Base-by-base conservation (phyloP, 2,888 invertebrate species). In the Criorhina ranunculi region DNA sequence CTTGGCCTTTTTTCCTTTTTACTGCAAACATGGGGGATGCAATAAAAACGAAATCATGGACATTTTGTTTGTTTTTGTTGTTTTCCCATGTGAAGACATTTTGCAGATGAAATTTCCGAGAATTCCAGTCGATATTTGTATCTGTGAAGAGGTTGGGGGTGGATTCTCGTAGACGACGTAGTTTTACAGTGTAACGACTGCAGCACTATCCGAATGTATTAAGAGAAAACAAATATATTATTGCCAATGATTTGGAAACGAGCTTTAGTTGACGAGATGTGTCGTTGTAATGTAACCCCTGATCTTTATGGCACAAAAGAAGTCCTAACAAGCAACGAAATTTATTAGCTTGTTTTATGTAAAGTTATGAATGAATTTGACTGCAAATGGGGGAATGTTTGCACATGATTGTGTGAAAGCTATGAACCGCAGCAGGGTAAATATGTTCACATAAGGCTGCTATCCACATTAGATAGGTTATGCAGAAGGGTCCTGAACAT, bases 51-150 rank as follows among this genome's bases (percentile, higher is more conserved):
- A 37, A 62, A 62, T 55, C 37, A n/a, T 12, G 5, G 40, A 9
- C 17, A 5, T 55, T 44, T 11, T 46, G 35, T 37, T 35, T 37
- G 11, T 44, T 62, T 57, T 64, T 64, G 29, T 35, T 37, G 11
- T 44, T 62, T 57, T 64, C 57, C 51, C 24, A 49, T 83, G 79
- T 79, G 24, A 60, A 64, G 69, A 83, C 49, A 83, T 79, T 79
- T 79, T 83, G 83, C 83, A 55, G 83, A 83, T 83, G 69, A 83
- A 83, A 78, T 79, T 83, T 83, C 83, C 35, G 8, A 62, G 83
- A 83, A 83, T 72, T 69, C 57, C 15, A 73, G 79, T 83, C 79
- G 73, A 83, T 78, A 78, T 81, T 75, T 69, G 53, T 33, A 17
- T 73, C 46, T 12, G 51, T 19, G 31, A 5, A 11, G 5, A 33